Base-by-base conservation (phyloP, 2,888 invertebrate species). In the Gasteruption jaculator region DNA sequence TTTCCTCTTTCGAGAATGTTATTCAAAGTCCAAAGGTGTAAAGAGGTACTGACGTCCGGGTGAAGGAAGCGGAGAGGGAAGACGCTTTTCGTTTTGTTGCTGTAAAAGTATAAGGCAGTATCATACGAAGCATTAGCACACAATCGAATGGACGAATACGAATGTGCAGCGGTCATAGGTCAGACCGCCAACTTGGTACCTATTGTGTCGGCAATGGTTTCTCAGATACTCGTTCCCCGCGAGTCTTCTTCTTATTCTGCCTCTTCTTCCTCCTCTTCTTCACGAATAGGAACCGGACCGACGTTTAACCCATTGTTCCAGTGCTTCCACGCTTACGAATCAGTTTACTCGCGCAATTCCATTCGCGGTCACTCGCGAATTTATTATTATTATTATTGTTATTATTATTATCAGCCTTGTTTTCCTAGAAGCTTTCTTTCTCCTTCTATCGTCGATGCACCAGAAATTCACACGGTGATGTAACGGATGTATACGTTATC, bases 91-190 rank as follows among this genome's bases (percentile, higher is more conserved):
- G n/a, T n/a, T n/a, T n/a, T n/a, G n/a, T n/a, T n/a, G n/a, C n/a
- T n/a, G n/a, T n/a, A n/a, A n/a, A n/a, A n/a, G n/a, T n/a, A n/a
- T n/a, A n/a, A n/a, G n/a, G n/a, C n/a, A n/a, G n/a, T n/a, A n/a
- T n/a, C n/a, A n/a, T n/a, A 40, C 48, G 47, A 44, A 43, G 54
- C 63, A 69, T 70, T 70, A 70, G 69, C 69, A 70, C 69, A 70
- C 69, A 70, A 70, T 70, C 64, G 69, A 58, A 59, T 57, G 60
- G 57, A 59, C 58, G 60, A 57, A 51, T 58, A 56, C 61, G 60
- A 64, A 65, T 63, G 61, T 57, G 61, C 46, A 53, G 58, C 48
- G 69, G 68, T 68, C 66, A 58, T 46, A 65, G 69, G 68, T 69
- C 66, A 56, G 63, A 63, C 60, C 64, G 63, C 59, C 63, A 61